Percentiles rank a stretch among this genome's conserved stretches.
Conservation (phyloP, 2,113 vertebrate species). For the Guaruba guarouba region DNA sequence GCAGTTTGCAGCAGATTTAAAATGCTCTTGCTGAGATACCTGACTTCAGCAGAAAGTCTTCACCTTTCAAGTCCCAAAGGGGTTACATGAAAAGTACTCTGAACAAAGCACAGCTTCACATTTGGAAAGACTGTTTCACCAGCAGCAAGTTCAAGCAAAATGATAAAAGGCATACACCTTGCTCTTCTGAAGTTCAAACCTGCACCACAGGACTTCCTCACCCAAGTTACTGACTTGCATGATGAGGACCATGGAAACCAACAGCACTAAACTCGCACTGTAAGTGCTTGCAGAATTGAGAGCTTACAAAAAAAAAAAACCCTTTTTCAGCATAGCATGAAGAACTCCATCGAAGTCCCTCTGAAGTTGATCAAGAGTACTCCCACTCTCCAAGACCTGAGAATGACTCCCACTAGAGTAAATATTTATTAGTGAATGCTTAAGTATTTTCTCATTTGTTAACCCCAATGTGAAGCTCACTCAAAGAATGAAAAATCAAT, state of each 20-base stretch:
- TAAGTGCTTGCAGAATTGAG: not conserved
- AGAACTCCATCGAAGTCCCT: not conserved
- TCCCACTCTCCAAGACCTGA: slow-evolving; percentile 1
- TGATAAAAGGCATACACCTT: not conserved
- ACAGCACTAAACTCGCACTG: not conserved
- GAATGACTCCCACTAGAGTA: slow-evolving; percentile 5
- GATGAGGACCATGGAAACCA: not conserved
- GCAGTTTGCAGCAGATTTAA: not conserved
- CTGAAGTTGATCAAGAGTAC: slow-evolving; percentile 10
- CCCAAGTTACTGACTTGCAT: not conserved
- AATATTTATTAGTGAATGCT: slow-evolving; percentile 14
- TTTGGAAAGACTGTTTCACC: not conserved
- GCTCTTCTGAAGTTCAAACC: not conserved
- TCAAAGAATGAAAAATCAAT: not conserved
- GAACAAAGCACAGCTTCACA: not conserved
- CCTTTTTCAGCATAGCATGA: not conserved
- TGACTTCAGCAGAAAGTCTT: not conserved
- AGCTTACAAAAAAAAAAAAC: not conserved
- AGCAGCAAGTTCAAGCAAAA: not conserved
- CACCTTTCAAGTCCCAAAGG: not conserved
- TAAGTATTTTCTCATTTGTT: not conserved
- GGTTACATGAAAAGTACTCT: not conserved
- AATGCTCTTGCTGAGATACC: not conserved
- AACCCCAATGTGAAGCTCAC: not conserved
- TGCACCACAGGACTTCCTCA: not conserved